A percentile compares a stretch with the other conserved stretches of the same genome.
Conservation (phyloP, 2,888 invertebrate species). For the Antitype chi region DNA sequence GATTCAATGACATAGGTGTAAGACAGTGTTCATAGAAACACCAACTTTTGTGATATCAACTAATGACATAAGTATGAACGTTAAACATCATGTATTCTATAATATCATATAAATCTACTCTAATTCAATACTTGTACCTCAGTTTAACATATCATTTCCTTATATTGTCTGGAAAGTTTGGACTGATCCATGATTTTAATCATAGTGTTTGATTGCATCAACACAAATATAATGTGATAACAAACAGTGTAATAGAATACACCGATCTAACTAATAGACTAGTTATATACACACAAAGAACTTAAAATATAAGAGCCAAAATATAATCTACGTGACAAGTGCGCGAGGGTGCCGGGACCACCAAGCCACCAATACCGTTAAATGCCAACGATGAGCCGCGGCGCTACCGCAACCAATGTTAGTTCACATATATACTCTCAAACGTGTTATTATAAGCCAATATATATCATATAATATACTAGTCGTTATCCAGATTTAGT, state of each 20-base stretch:
- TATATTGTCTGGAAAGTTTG: constrained; percentile 79
- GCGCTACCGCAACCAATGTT: constrained; percentile 64
- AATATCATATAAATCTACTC: constrained; percentile 73
- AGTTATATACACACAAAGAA: constrained; percentile 75
- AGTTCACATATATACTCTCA: constrained; percentile 62
- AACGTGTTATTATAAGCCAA: constrained; percentile 66
- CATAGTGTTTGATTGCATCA: constrained; percentile 73
- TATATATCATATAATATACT: constrained; percentile 61
- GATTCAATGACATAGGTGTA: constrained; percentile 67
- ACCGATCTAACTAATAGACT: constrained; percentile 74
- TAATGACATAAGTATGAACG: constrained; percentile 70
- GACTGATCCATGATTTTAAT: constrained; percentile 71
- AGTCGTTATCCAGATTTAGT: constrained; percentile 61
- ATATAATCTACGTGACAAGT: constrained; percentile 64
- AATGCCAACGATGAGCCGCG: constrained; percentile 61
- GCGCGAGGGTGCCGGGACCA: constrained; percentile 68
- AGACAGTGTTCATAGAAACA: constrained; percentile 61
- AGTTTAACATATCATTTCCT: constrained; percentile 75
- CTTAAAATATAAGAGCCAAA: constrained; percentile 72
- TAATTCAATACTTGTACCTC: constrained; percentile 82
- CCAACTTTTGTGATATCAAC: constrained; percentile 61
- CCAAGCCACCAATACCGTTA: constrained; percentile 76
- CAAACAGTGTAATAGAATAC: constrained; percentile 72
- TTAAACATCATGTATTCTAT: constrained; percentile 71
- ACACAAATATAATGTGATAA: constrained; percentile 69